Base-by-base conservation (phyloP, 1,140 invertebrate species). In the Pararge aegeria region DNA sequence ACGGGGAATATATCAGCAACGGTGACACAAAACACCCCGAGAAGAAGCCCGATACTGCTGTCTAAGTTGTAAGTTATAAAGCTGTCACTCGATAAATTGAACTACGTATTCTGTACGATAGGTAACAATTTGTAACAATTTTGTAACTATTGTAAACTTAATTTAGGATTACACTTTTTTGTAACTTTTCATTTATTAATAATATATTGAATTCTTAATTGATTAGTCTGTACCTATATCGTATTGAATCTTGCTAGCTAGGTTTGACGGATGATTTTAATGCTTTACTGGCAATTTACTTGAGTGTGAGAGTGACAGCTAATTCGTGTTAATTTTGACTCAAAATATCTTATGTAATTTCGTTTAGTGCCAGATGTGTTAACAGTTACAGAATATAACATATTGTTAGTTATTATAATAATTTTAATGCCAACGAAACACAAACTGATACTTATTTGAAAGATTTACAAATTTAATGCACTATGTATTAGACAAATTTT, bases 1-100 rank as follows among this genome's bases (percentile, higher is more conserved):
- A 90, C 58, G 87, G 90, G 16, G 90, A 92, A 54, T 92, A 91
- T 75, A 92, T 92, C 75, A 79, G 79, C 66, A 92, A 92, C 69
- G 91, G 91, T 0, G 89, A 92, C 80, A 91, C 91, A 52, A 88
- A 92, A 70, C 82, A 84, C 48, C 75, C 78, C 40, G 91, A 92
- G 76, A 91, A 92, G 80, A 93, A 93, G 73, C 91, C 92, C 5
- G 91, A 93, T 73, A 93, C 92, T 0, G 91, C 91, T 18, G 92
- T 93, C 58, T 92, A 92, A 84, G 62, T 66, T 63, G 73, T 82
- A 77, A 80, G 73, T 75, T 58, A 27, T 6, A 34, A 13, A 50
- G 53, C 63, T 65, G 63, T 65, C 63, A 65, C 63, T 60, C 63
- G 30, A 5, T 20, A 3, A 12, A 20, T 20, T 10, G 19, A 46